A percentile compares a stretch with the other conserved stretches of the same genome.
These are phyloP conservation scores for Agriotes lineatus DNA, from an alignment of 2,888 invertebrate genomes.

Conservation along the genomic window DNA sequence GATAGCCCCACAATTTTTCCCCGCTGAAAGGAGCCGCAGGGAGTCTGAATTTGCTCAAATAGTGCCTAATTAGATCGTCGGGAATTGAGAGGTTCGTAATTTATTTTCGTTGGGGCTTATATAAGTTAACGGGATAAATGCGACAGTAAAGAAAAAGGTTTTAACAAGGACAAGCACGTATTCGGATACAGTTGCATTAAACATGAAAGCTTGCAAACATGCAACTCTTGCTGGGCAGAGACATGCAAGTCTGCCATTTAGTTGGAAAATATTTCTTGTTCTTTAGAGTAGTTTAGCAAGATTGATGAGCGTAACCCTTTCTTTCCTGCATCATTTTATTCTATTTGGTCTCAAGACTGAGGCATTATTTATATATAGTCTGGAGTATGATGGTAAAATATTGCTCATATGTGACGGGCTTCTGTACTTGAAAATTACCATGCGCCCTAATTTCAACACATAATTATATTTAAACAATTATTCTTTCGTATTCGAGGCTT, in stretches of 20 bases:
- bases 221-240: neutral
- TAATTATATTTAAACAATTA: no score
- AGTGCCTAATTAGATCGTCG: no score
- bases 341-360: neutral
- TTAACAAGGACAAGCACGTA: neutral
- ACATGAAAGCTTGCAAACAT: slow-evolving; percentile 9
- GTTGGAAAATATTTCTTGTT: neutral
- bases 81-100: no score
- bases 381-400: neutral
- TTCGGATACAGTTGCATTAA: neutral
- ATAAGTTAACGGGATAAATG: no score
- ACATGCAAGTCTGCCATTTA: neutral
- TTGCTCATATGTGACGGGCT: neutral
- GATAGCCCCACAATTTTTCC: no score
- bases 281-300: neutral
- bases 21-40: no score
- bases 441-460: no score
- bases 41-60: no score
- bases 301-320: neutral
- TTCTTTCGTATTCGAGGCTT: no score
- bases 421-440: no score
- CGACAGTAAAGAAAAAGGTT: neutral
- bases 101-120: no score
- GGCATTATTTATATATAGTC: neutral
- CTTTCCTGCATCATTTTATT: neutral